phyloP scores from a whole-genome alignment of 2,888 invertebrate species.

The Horisme vitalbata region DNA sequence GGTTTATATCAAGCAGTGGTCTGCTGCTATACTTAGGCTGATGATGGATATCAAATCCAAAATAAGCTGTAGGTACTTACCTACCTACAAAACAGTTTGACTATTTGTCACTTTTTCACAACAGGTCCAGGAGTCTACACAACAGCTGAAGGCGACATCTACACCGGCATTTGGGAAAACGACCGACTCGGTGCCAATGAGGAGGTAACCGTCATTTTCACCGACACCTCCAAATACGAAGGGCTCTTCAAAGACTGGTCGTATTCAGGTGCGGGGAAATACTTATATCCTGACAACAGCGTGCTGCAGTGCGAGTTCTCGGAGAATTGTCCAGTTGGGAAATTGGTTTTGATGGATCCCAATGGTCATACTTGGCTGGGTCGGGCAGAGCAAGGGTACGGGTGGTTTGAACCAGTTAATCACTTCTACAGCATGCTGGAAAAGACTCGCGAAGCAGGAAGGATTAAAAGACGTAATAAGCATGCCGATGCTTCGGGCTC shows the following conservation, averaged over 20 bases:
- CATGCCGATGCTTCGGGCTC: not conserved
- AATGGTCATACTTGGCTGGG: slow-evolving; percentile 81
- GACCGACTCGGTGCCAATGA: slow-evolving; percentile 71
- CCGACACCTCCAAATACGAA: slow-evolving; percentile 73
- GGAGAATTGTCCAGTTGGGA: slow-evolving; percentile 75
- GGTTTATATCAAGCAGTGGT: no score
- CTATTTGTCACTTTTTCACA: not conserved
- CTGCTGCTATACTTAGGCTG: no score
- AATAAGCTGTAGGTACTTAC: no score
- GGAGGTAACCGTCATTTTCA: slow-evolving; percentile 60
- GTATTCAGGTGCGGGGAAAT: slow-evolving; percentile 75
- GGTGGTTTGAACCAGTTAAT: slow-evolving; percentile 68
- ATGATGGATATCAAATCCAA: no score
- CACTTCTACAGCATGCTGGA: slow-evolving; percentile 67
- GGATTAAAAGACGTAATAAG: slow-evolving; percentile 27
- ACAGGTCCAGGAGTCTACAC: slow-evolving; percentile 79
- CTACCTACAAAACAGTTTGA: no score
- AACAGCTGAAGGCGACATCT: slow-evolving; percentile 83
- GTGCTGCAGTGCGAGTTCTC: slow-evolving; percentile 70
- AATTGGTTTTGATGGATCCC: slow-evolving; percentile 71
- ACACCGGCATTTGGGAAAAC: slow-evolving; percentile 80
- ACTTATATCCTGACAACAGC: slow-evolving; percentile 77
- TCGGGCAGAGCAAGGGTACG: slow-evolving; percentile 60
- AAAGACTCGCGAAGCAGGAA: slow-evolving; percentile 39
- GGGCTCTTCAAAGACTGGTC: slow-evolving; percentile 75